Evolutionary conservation across 1,140 invertebrate genomes (phyloP).

Genomic region (Sycophila sp.): DNA sequence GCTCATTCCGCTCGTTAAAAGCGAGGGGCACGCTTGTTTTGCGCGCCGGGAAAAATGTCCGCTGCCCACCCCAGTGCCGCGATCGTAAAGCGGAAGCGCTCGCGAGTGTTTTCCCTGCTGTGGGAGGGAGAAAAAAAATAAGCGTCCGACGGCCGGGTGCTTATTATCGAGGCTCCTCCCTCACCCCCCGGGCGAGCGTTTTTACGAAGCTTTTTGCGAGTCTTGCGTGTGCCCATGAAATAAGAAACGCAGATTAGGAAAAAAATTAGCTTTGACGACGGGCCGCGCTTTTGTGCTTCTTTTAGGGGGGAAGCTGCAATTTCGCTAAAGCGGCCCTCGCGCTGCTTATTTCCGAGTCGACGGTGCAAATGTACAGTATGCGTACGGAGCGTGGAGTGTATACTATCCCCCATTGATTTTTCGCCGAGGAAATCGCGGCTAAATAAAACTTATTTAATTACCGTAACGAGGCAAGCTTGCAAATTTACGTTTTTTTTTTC

Average conservation of each 20-base stretch:
- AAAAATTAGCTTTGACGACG: no score
- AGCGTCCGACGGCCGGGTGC: no score
- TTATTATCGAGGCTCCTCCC: no score
- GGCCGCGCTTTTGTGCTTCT: not conserved
- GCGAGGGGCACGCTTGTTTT: not conserved
- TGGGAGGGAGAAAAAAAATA: not conserved
- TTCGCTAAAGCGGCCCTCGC: no score
- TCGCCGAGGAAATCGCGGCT: not conserved
- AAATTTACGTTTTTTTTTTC: no score
- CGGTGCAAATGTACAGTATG: not conserved
- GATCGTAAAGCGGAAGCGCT: constrained; percentile 1
- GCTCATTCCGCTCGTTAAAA: not conserved
- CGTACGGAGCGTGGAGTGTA: not conserved
- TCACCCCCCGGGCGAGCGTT: no score
- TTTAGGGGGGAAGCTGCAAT: no score
- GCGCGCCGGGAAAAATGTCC: not conserved
- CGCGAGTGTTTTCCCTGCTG: not conserved
- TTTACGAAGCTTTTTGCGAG: no score
- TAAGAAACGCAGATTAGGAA: no score
- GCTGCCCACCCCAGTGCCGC: not conserved
- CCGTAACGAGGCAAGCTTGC: not conserved
- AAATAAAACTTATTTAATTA: constrained; percentile 24
- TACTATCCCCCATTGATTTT: constrained; percentile 1
- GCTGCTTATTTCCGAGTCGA: no score
- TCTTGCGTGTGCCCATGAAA: no score